Evolutionary conservation across 2,888 invertebrate genomes (phyloP).

Genomic region (Strigamia transsilvanica): DNA sequence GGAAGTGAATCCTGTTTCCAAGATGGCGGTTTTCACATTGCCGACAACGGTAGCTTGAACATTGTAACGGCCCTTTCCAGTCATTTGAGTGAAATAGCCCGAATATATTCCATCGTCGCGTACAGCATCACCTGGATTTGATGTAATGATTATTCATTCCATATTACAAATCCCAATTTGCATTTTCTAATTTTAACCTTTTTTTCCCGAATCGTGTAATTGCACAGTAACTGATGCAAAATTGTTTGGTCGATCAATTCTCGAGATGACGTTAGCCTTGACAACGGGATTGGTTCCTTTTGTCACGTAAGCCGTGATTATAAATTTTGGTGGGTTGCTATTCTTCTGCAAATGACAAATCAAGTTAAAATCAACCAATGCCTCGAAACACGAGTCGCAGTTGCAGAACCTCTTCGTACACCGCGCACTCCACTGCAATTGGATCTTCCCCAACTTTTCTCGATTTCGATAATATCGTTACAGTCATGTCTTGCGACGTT

Average conservation of each 20-base stretch:
- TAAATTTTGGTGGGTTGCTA: slow-evolving; percentile 27
- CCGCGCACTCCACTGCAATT: not conserved
- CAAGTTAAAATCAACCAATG: not conserved
- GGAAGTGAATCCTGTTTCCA: slow-evolving; percentile 8
- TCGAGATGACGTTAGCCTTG: slow-evolving; percentile 60
- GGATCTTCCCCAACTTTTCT: not conserved
- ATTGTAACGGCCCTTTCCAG: slow-evolving; percentile 17
- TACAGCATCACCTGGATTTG: not conserved
- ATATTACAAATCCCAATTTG: too few relatives aligned
- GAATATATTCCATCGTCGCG: slow-evolving; percentile 49
- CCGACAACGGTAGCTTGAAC: not conserved
- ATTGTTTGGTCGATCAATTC: slow-evolving; percentile 58
- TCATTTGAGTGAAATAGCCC: not conserved
- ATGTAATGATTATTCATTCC: not conserved
- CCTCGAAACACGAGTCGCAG: too few relatives aligned
- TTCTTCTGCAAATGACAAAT: not conserved
- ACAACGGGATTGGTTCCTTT: slow-evolving; percentile 60
- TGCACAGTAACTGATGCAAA: slow-evolving; percentile 52
- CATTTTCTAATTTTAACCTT: slow-evolving; percentile 53
- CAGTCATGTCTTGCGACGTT: slow-evolving; percentile 23
- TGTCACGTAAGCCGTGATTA: slow-evolving; percentile 60
- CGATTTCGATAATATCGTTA: slow-evolving; percentile 48
- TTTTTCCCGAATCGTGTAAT: slow-evolving; percentile 58
- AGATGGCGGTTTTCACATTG: not conserved
- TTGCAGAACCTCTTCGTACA: not conserved